Conservation (phyloP, 2,888 invertebrate species). For the Altica lythri region DNA sequence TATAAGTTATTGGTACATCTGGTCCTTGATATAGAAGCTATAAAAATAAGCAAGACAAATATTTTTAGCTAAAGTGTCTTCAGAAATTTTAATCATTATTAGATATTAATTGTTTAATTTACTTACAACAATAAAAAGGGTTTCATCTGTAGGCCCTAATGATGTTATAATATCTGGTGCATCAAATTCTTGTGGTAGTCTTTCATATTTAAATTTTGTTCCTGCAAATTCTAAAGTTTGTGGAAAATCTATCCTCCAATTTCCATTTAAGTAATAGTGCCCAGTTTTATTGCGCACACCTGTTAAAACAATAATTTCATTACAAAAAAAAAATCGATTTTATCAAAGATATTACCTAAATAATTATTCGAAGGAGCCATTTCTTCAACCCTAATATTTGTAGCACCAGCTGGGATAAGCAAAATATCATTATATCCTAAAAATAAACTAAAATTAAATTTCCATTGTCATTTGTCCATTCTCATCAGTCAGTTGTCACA, state of each 20-base stretch:
- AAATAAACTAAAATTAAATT: slow-evolving; percentile 1
- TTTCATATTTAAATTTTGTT: slow-evolving; percentile 84
- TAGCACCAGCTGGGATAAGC: slow-evolving; percentile 90
- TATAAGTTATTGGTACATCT: slow-evolving; percentile 85
- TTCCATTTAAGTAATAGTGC: slow-evolving; percentile 90
- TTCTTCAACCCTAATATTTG: slow-evolving; percentile 84
- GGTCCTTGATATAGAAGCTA: slow-evolving; percentile 81
- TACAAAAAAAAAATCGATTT: background rate
- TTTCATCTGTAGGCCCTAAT: slow-evolving; percentile 88
- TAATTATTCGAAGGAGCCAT: slow-evolving; percentile 84
- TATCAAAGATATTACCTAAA: slow-evolving; percentile 65
- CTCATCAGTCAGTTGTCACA: too few species aligned
- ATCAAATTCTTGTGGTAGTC: slow-evolving; percentile 78
- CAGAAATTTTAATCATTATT: too few species aligned
- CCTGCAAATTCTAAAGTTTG: slow-evolving; percentile 79
- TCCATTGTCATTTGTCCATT: too few species aligned
- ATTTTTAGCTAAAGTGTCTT: background rate
- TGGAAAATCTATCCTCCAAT: slow-evolving; percentile 93
- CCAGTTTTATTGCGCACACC: slow-evolving; percentile 83
- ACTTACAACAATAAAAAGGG: slow-evolving; percentile 81
- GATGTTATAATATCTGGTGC: slow-evolving; percentile 85
- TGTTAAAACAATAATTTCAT: slow-evolving; percentile 46
- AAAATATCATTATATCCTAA: slow-evolving; percentile 91
- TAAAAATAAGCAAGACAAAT: slow-evolving; percentile 33
- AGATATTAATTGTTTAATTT: slow-evolving; percentile 9